Evolutionary conservation across 2,797 vertebrate species (phyloP).

Genomic region (Acanthurus lineatus): DNA sequence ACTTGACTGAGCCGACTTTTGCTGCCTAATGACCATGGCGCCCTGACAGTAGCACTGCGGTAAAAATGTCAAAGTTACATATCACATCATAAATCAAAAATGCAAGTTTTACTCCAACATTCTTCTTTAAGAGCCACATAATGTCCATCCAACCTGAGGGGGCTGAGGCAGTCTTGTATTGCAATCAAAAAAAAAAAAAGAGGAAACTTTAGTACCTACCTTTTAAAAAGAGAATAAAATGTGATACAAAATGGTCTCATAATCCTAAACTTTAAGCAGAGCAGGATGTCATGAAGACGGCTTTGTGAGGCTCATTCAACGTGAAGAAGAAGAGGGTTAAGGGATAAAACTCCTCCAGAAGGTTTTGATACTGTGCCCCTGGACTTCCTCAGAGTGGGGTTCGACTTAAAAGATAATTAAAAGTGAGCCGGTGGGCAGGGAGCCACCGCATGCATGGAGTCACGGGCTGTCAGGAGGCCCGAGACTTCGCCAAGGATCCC

Average conservation of each 20-base stretch:
- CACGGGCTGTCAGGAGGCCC: constrained; percentile 67
- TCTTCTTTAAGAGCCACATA: constrained; percentile 51
- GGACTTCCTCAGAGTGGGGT: constrained; percentile 58
- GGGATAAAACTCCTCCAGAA: constrained; percentile 46
- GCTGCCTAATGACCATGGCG: constrained; percentile 69
- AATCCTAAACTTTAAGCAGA: constrained; percentile 10
- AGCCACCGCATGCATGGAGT: constrained; percentile 62
- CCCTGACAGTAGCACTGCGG: constrained; percentile 69
- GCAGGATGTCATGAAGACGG: constrained; percentile 30
- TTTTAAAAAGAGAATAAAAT: constrained; percentile 22
- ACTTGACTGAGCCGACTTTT: constrained; percentile 47
- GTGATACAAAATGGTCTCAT: constrained; percentile 23
- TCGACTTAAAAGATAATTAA: constrained; percentile 76
- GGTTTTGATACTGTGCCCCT: constrained; percentile 54
- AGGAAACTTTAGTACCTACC: constrained; percentile 23
- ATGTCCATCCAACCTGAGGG: constrained; percentile 51
- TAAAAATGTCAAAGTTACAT: constrained; percentile 62
- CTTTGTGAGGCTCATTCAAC: constrained; percentile 28
- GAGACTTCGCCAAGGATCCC: constrained; percentile 65
- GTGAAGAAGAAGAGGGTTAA: constrained; percentile 26
- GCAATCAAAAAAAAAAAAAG: constrained; percentile 16
- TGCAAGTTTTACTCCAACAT: constrained; percentile 44
- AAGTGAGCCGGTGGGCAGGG: constrained; percentile 69
- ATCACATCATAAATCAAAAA: constrained; percentile 67
- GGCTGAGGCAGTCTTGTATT: constrained; percentile 30